phyloP scores from a whole-genome alignment of 2,888 invertebrate species.

The Merodon equestris region DNA sequence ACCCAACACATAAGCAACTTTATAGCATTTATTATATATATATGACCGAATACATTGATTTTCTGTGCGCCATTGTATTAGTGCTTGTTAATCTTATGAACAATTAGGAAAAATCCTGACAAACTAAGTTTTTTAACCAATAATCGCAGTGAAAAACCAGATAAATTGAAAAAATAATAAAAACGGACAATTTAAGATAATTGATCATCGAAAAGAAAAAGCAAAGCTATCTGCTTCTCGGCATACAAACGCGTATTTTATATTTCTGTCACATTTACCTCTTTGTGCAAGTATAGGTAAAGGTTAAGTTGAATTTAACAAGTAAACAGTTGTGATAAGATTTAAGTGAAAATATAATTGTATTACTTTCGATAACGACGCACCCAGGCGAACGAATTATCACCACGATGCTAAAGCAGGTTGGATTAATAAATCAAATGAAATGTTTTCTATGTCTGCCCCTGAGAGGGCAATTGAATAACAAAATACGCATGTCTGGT shows the following conservation, averaged over 20 bases:
- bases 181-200: no score
- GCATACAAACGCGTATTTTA: no score
- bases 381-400: not conserved
- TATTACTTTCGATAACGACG: no score
- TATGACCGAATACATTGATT: constrained; percentile 1
- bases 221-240: no score
- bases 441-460: constrained; percentile 36
- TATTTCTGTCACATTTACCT: no score
- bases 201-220: no score
- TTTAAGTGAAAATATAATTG: constrained; percentile 49
- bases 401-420: constrained; percentile 48
- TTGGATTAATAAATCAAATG: constrained; percentile 51
- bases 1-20: constrained; percentile 42
- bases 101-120: constrained; percentile 29
- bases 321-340: no score
- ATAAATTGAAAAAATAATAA: not conserved
- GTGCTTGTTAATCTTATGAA: constrained; percentile 39
- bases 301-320: no score
- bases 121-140: constrained; percentile 16
- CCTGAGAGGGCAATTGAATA: constrained; percentile 32
- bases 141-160: constrained; percentile 9
- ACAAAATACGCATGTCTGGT: constrained; percentile 46
- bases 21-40: constrained; percentile 39
- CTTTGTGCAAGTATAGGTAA: no score
- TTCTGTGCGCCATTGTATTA: constrained; percentile 51